Conservation (phyloP, 2,888 invertebrate species). For the Chrysina gloriosa region DNA sequence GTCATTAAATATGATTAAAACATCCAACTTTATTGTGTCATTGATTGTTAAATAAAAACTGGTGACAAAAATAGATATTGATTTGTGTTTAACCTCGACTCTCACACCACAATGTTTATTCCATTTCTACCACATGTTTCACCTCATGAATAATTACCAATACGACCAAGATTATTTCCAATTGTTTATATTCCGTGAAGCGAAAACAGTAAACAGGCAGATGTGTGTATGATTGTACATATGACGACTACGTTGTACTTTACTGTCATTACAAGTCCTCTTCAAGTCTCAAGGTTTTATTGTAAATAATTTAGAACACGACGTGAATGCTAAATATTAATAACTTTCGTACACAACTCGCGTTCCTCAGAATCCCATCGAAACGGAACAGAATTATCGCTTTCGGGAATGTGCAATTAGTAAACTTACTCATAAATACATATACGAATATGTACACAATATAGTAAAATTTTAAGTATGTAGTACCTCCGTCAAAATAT, state of each 20-base stretch:
- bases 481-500: neutral
- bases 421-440: too few relatives aligned
- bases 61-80: neutral
- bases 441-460: neutral
- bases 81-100: constrained; percentile 1
- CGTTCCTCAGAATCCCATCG: too few relatives aligned
- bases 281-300: constrained; percentile 29
- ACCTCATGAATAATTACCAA: constrained; percentile 33
- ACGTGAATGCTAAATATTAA: constrained; percentile 23
- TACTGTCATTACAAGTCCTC: constrained; percentile 18
- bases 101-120: constrained; percentile 2
- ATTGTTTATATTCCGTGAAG: constrained; percentile 37
- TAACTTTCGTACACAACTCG: too few relatives aligned
- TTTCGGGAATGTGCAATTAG: too few relatives aligned
- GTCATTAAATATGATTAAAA: too few relatives aligned
- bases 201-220: constrained; percentile 35
- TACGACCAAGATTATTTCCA: constrained; percentile 14
- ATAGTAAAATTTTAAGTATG: neutral
- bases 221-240: constrained; percentile 34
- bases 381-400: too few relatives aligned
- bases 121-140: constrained; percentile 25
- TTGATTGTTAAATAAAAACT: neutral
- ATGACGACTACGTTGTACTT: constrained; percentile 15
- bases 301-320: constrained; percentile 29
- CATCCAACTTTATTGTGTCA: too few relatives aligned